Percentiles rank a stretch among this genome's conserved stretches.
Conservation (phyloP, 2,888 invertebrate species). For the Eristalis arbustorum region DNA sequence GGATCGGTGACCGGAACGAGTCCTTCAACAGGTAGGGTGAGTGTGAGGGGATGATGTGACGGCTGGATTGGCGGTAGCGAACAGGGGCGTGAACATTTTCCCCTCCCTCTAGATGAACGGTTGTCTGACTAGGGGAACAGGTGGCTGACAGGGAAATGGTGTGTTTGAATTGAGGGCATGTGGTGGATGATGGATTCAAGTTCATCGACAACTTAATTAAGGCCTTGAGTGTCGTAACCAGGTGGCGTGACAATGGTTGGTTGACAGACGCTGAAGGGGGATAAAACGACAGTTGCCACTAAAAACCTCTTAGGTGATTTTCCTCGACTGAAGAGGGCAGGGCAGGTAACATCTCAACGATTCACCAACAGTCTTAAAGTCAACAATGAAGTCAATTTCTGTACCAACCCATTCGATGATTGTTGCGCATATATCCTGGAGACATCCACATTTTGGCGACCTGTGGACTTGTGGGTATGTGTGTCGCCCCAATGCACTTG, state of each 20-base stretch:
- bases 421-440: too few species aligned
- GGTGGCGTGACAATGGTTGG: background rate
- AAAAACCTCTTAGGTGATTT: too few species aligned
- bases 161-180: background rate
- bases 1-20: background rate
- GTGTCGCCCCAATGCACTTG: too few species aligned
- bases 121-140: constrained; percentile 39
- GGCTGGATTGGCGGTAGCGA: constrained; percentile 4
- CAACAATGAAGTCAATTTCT: too few species aligned
- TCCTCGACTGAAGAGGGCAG: too few species aligned
- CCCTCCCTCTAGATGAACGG: background rate
- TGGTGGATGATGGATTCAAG: constrained; percentile 10
- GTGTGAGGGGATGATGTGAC: background rate
- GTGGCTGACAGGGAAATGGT: constrained; percentile 34
- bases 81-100: constrained; percentile 25
- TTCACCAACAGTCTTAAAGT: too few species aligned
- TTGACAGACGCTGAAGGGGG: too few species aligned
- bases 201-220: background rate
- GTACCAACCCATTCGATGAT: too few species aligned
- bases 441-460: too few species aligned
- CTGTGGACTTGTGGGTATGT: too few species aligned
- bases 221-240: background rate
- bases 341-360: too few species aligned
- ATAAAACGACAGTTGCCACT: too few species aligned
- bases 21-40: background rate